phyloP scores from a whole-genome alignment of 2,113 vertebrate species.

The Phylloscopus trochilus region DNA sequence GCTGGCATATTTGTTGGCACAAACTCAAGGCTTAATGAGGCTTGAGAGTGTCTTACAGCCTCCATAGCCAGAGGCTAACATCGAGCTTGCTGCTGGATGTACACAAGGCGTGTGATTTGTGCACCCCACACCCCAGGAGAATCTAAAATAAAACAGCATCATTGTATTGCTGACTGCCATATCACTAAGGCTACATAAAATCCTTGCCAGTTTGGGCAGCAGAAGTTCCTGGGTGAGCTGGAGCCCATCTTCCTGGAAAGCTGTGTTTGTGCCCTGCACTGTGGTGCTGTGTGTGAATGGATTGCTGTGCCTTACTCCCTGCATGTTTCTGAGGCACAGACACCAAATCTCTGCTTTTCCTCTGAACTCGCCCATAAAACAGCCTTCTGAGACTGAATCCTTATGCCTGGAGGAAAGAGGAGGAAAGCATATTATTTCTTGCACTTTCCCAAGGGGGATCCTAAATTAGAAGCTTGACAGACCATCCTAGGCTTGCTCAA shows the following conservation, averaged over 20 bases:
- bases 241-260: not conserved
- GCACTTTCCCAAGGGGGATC: not conserved
- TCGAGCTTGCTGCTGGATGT: not conserved
- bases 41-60: not conserved
- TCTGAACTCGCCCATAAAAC: not conserved
- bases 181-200: not conserved
- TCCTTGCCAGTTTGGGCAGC: not conserved
- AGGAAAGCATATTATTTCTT: not conserved
- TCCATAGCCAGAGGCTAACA: not conserved
- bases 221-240: not conserved
- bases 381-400: not conserved
- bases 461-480: not conserved
- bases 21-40: not conserved
- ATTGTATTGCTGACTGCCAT: not conserved
- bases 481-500: not conserved
- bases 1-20: not conserved
- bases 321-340: not conserved
- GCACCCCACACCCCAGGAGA: not conserved
- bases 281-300: fast-evolving
- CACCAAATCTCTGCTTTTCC: not conserved
- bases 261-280: not conserved
- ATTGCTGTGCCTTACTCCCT: not conserved
- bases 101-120: not conserved
- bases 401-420: not conserved
- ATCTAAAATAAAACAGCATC: not conserved